A percentile compares a stretch with the other conserved stretches of the same genome.
phyloP scores from a whole-genome alignment of 2,888 invertebrate genomes.

The Acrocyrtus sp. region DNA sequence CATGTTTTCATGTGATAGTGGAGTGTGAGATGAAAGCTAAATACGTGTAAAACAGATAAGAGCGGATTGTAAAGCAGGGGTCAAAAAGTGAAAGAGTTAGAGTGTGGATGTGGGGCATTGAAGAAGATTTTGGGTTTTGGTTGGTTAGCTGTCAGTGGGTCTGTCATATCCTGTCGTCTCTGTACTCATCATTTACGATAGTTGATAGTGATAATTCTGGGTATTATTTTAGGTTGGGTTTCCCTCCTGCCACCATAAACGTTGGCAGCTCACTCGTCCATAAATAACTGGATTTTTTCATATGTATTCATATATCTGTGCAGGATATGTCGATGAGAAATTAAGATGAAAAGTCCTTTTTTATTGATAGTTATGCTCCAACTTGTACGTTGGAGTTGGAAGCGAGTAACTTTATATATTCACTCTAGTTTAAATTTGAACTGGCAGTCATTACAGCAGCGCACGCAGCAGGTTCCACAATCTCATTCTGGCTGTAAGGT shows the following conservation, averaged over 20 bases:
- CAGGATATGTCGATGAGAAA: too few species aligned
- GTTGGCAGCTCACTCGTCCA: too few species aligned
- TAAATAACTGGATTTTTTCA: constrained; percentile 24
- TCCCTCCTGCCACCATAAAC: neutral
- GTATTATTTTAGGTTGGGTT: too few species aligned
- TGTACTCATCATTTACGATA: neutral
- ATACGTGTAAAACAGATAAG: neutral
- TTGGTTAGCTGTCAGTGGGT: constrained; percentile 31
- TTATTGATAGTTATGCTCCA: too few species aligned
- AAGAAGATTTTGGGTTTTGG: constrained; percentile 13
- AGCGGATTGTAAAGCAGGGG: too few species aligned
- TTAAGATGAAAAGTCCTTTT: too few species aligned
- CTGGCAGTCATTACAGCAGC: too few species aligned
- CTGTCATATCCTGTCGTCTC: constrained; percentile 50
- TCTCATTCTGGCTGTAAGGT: too few species aligned
- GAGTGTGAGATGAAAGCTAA: neutral
- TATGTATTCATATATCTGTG: neutral
- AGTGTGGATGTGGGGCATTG: neutral
- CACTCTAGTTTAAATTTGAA: too few species aligned
- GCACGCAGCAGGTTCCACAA: too few species aligned
- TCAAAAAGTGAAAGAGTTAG: neutral
- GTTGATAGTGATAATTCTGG: neutral
- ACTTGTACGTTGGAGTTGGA: too few species aligned
- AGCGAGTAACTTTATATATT: too few species aligned
- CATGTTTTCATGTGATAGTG: neutral